phyloP scores from a whole-genome alignment of 2,888 invertebrate species.

The Mongoloraphidia duomilia region DNA sequence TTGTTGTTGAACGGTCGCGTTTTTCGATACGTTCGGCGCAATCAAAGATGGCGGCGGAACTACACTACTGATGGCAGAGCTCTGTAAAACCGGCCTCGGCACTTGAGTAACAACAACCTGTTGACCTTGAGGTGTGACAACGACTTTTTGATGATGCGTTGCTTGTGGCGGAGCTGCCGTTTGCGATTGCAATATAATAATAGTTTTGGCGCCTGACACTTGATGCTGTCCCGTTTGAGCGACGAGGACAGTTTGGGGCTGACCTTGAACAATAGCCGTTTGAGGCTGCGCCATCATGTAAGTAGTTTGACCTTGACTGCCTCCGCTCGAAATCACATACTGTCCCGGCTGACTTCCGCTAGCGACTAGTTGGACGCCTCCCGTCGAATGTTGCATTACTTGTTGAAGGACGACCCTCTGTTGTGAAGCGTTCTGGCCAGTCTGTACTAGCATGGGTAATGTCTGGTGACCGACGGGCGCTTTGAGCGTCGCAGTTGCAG shows the following conservation, averaged over 20 bases:
- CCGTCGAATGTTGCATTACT: constrained; percentile 12
- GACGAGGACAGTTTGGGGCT: constrained; percentile 47
- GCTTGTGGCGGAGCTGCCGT: constrained; percentile 26
- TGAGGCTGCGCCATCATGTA: constrained; percentile 53
- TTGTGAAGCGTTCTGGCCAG: constrained; percentile 17
- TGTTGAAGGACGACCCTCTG: constrained; percentile 25
- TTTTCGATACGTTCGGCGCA: constrained; percentile 26
- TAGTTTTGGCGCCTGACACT: constrained; percentile 49
- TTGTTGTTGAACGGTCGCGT: constrained; percentile 16
- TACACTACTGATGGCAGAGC: constrained; percentile 31
- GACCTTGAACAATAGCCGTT: constrained; percentile 42
- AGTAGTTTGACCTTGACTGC: constrained; percentile 40
- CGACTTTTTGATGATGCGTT: constrained; percentile 37
- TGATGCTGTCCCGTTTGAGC: constrained; percentile 53
- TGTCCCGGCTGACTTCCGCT: constrained; percentile 29
- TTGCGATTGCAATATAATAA: constrained; percentile 52
- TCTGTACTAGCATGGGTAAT: constrained; percentile 24
- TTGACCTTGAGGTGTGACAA: constrained; percentile 51
- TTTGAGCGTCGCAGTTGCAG: constrained; percentile 16
- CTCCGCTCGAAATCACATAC: constrained; percentile 34
- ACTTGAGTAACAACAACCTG: constrained; percentile 49
- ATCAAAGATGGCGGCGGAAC: constrained; percentile 21
- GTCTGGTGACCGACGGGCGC: constrained; percentile 23
- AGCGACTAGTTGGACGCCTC: constrained; percentile 33
- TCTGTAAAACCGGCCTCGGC: constrained; percentile 36